Evolutionary conservation across 1,140 invertebrate species (phyloP).

Genomic region (Caerostris extrusa): DNA sequence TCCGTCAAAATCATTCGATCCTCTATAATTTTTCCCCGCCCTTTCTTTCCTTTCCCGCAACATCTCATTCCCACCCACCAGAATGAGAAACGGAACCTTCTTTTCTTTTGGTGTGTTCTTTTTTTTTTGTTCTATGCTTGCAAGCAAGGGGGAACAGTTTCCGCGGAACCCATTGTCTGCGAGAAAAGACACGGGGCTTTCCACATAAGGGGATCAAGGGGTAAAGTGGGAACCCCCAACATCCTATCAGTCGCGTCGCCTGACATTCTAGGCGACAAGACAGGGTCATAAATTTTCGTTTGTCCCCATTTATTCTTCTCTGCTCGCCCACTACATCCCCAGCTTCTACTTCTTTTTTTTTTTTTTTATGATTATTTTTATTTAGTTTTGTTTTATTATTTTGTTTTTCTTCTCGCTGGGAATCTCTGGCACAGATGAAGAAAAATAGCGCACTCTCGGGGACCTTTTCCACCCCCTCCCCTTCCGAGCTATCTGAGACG

Average conservation of each 20-base stretch:
- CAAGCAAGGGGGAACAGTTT: conserved; percentile 25
- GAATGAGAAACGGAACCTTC: conserved; percentile 47
- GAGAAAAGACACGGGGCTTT: conserved; percentile 17
- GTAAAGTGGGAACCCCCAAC: conserved; percentile 35
- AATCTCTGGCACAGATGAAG: conserved; percentile 65
- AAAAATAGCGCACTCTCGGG: conserved; percentile 58
- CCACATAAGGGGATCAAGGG: conserved; percentile 48
- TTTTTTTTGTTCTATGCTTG: neutral
- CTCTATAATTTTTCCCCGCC: conserved; percentile 16
- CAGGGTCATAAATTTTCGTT: conserved; percentile 76
- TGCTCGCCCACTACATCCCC: conserved; percentile 36
- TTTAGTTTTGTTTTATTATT: too few relatives aligned
- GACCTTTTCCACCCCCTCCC: neutral
- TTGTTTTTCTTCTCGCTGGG: neutral
- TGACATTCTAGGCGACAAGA: conserved; percentile 68
- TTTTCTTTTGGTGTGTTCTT: too few relatives aligned
- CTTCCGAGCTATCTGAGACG: conserved; percentile 11
- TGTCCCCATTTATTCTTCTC: conserved; percentile 70
- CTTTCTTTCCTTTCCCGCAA: conserved; percentile 8
- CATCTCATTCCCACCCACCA: conserved; percentile 45
- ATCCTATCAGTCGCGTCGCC: conserved; percentile 67
- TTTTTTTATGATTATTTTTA: neutral
- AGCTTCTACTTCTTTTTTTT: neutral
- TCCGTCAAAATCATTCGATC: conserved; percentile 70
- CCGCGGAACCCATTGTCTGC: conserved; percentile 40